phyloP scores from a whole-genome alignment of 2,888 invertebrate genomes.

The Hoplodrina ambigua region DNA sequence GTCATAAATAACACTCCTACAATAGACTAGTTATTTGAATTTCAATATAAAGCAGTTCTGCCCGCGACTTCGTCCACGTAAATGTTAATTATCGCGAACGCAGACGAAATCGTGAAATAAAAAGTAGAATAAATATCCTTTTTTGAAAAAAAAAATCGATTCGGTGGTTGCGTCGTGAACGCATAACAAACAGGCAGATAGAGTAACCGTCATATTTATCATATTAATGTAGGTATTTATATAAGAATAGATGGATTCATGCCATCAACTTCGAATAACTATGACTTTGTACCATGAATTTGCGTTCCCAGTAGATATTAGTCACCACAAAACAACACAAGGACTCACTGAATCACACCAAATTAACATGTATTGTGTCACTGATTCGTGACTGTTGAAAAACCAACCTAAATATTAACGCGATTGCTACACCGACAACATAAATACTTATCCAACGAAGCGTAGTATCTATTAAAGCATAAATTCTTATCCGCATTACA shows the following conservation, averaged over 20 bases:
- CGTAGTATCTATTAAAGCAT: slow-evolving; percentile 62
- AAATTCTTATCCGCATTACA: slow-evolving; percentile 61
- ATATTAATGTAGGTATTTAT: no score
- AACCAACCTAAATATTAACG: slow-evolving; percentile 40
- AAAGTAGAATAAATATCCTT: no score
- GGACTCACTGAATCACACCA: slow-evolving; percentile 18
- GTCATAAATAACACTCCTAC: background rate
- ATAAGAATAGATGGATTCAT: background rate
- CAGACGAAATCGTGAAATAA: no score
- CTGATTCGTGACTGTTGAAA: slow-evolving; percentile 38
- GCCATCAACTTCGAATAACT: background rate
- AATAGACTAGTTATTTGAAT: background rate
- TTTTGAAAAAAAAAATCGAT: no score
- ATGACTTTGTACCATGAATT: slow-evolving; percentile 1
- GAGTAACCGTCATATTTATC: no score
- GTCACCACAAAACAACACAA: slow-evolving; percentile 6
- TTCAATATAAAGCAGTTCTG: background rate
- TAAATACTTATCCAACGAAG: slow-evolving; percentile 57
- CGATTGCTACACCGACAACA: slow-evolving; percentile 32
- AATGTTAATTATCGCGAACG: no score
- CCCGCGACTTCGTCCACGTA: no score
- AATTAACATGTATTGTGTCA: slow-evolving; percentile 45
- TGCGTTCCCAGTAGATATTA: slow-evolving; percentile 20
- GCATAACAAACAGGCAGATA: no score
- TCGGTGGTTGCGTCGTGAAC: no score